Base-by-base conservation (phyloP, 2,797 vertebrate genomes). In the Parotocinclus haroldoi region DNA sequence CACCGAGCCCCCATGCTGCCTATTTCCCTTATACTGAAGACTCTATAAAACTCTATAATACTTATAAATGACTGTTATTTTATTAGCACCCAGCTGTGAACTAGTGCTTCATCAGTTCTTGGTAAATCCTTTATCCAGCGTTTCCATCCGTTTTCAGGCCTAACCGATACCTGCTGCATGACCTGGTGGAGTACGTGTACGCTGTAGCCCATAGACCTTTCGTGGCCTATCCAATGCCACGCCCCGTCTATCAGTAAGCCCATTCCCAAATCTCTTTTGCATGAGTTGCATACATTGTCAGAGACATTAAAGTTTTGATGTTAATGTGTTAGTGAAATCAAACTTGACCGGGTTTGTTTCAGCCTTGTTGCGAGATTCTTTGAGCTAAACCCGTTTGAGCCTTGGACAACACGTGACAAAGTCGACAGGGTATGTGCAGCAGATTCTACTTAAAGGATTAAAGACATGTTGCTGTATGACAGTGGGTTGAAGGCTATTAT, bases 351-450 rank as follows among this genome's bases (percentile, higher is more conserved):
- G 40, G 7, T 0, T 56, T 0, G 51, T 68, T 70, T 67, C 78
- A 99, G 96, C 53, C 79, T 93, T 10, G 0, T 80, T 6, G 93
- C 88, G 58, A 82, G 73, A 39, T 48, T 93, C 42, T 98, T 98
- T 78, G 89, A 93, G 68, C 55, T 88, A 1, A 96, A 39, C 73
- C 95, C 94, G 0, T 98, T 96, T 83, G 93, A 97, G 9, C 94
- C 93, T 0, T 98, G 95, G 95, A 90, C 87, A 40, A 91, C 91
- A 0, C 86, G 91, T 57, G 96, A 98, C 81, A 99, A 97, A 88
- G 82, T 98, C 0, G 92, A 96, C 19, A 86, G 94, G 89, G 96
- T 98, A 84, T 88, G 92, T 85, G 5, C 27, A 5, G 5, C 27
- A 27, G 5, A 27, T 27, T 27, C 2, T 5, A 27, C 27, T 27